Percentiles rank a stretch among this genome's conserved stretches.
These are phyloP conservation scores for Phrynocephalus vlangalii DNA, from an alignment of 2,797 vertebrate species.

Conservation along the genomic window DNA sequence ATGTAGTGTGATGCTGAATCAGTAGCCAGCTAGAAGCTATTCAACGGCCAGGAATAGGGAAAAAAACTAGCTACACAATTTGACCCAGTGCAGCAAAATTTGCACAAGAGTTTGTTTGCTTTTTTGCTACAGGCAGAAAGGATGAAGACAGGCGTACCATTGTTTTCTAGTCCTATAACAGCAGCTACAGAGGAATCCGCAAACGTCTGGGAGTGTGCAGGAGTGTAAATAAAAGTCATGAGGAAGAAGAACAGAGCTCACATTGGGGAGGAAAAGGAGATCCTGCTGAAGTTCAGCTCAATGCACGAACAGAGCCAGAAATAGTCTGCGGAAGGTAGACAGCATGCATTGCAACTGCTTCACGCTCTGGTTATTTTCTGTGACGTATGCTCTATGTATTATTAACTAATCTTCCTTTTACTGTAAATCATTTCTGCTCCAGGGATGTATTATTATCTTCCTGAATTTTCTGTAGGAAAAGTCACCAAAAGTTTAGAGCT, in stretches of 20 bases:
- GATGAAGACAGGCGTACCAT: background rate
- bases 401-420: conserved; percentile 64
- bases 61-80: background rate
- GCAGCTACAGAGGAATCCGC: conserved; percentile 12
- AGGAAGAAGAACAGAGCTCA: conserved; percentile 45
- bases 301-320: conserved; percentile 70
- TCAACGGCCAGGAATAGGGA: background rate
- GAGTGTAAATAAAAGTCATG: conserved; percentile 55
- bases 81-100: background rate
- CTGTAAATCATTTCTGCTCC: conserved; percentile 56
- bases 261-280: conserved; percentile 56
- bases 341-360: conserved; percentile 65
- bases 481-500: conserved; percentile 46
- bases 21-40: background rate
- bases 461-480: conserved; percentile 39
- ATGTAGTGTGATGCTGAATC: background rate
- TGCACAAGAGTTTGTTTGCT: background rate
- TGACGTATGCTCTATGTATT: conserved; percentile 60
- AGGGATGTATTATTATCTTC: conserved; percentile 39
- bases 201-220: conserved; percentile 25
- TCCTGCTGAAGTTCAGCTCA: conserved; percentile 64
- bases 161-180: conserved; percentile 38
- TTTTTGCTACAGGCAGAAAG: conserved; percentile 35
- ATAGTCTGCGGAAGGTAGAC: conserved; percentile 61
- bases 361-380: conserved; percentile 69